Percentiles rank a stretch among this genome's conserved stretches.
phyloP scores from a whole-genome alignment of 2,113 vertebrate genomes.

The Notarius lentiginosus region DNA sequence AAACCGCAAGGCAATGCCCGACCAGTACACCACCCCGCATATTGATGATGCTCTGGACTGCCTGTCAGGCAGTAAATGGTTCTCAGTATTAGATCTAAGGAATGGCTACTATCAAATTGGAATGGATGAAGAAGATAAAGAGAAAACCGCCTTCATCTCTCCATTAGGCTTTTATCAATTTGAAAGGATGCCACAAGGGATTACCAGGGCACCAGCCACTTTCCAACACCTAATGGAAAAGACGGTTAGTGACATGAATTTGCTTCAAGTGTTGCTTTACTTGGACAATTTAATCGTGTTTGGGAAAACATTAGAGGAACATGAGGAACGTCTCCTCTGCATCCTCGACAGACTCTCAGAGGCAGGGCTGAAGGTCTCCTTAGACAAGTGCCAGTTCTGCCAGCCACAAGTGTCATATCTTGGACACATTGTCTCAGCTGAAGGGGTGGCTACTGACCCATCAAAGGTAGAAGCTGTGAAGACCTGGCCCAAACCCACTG shows the following conservation, averaged over 20 bases:
- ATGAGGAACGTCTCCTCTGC: no score
- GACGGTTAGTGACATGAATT: neutral
- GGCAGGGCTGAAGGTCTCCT: no score
- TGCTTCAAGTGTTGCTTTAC: neutral
- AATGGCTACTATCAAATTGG: neutral
- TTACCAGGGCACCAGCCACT: neutral
- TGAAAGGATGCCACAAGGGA: constrained; percentile 3
- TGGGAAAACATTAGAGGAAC: no score
- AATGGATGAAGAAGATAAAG: constrained; percentile 5
- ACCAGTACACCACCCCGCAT: constrained; percentile 10
- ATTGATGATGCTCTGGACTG: constrained; percentile 2
- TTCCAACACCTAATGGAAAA: constrained; percentile 1
- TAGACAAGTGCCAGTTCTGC: no score
- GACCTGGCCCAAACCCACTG: no score
- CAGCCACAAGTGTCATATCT: no score
- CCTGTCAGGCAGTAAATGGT: neutral
- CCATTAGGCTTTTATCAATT: constrained; percentile 11
- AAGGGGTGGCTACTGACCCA: no score
- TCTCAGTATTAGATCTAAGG: neutral
- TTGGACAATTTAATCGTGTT: no score
- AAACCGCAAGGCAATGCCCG: neutral
- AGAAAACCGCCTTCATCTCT: neutral
- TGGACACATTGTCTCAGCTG: no score
- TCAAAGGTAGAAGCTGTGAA: no score
- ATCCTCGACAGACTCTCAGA: no score